These are phyloP conservation scores for Drosophila recens DNA, from an alignment of 2,888 invertebrate genomes.

Conservation along the genomic window DNA sequence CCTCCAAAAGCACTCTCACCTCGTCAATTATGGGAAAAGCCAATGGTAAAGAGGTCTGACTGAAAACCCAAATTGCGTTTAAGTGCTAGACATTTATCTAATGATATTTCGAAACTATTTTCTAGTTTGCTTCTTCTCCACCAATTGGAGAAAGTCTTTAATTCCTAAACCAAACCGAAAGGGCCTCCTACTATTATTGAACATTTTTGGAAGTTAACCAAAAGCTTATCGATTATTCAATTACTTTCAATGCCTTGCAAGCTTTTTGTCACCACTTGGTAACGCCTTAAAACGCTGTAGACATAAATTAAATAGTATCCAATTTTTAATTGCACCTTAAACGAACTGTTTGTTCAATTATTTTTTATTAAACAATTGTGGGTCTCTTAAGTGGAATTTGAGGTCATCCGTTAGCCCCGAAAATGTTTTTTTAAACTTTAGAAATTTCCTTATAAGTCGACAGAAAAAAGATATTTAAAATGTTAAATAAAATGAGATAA, in stretches of 20 bases:
- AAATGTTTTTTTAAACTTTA: no score
- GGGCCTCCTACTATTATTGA: background rate
- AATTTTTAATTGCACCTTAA: constrained; percentile 3
- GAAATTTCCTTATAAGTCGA: no score
- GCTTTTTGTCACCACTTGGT: constrained; percentile 8
- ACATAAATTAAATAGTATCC: constrained; percentile 18
- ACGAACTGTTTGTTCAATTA: background rate
- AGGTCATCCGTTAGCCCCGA: constrained; percentile 8
- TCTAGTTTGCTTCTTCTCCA: constrained; percentile 12
- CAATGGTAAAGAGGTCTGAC: background rate
- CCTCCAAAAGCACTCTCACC: constrained; percentile 28
- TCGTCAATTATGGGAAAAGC: constrained; percentile 20
- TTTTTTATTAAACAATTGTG: constrained; percentile 4
- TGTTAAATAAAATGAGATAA: no score
- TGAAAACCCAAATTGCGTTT: constrained; percentile 15
- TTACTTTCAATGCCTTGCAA: constrained; percentile 8
- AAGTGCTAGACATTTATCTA: constrained; percentile 18
- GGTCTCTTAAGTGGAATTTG: constrained; percentile 6
- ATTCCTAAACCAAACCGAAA: constrained; percentile 14
- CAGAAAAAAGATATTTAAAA: no score
- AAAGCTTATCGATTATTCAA: constrained; percentile 19
- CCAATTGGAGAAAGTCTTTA: constrained; percentile 17
- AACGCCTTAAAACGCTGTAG: constrained; percentile 1
- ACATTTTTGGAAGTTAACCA: constrained; percentile 12
- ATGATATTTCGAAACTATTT: constrained; percentile 20